Percentiles rank a stretch among this genome's conserved stretches.
These are phyloP conservation scores for Brachionus angularis DNA, from an alignment of 1,140 invertebrate genomes.

Conservation along the genomic window DNA sequence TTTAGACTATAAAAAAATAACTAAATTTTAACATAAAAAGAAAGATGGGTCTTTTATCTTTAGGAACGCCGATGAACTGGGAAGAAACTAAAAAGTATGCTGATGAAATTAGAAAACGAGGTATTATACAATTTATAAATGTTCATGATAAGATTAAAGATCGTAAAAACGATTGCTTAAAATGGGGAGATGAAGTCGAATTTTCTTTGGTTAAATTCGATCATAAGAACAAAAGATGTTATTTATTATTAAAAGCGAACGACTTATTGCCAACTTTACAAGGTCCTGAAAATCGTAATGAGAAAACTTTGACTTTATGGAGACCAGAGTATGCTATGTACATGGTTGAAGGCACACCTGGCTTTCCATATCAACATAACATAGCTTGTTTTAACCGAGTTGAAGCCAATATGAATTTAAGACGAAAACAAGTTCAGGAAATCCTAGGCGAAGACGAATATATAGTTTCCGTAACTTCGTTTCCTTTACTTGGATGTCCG, in stretches of 20 bases:
- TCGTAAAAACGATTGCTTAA: slow-evolving; percentile 85
- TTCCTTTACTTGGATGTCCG: slow-evolving; percentile 81
- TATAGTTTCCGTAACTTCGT: slow-evolving; percentile 82
- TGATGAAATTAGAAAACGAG: slow-evolving; percentile 82
- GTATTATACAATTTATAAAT: slow-evolving; percentile 87
- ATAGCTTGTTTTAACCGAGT: slow-evolving; percentile 95
- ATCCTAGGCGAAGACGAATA: slow-evolving; percentile 74
- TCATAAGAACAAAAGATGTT: slow-evolving; percentile 73
- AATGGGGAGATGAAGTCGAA: slow-evolving; percentile 96
- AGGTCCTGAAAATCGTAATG: slow-evolving; percentile 54
- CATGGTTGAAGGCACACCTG: slow-evolving; percentile 99
- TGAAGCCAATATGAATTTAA: slow-evolving; percentile 86
- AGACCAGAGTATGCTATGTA: slow-evolving; percentile 95
- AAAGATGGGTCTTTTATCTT: slow-evolving; percentile 83
- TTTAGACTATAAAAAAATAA: no score
- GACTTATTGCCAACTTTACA: slow-evolving; percentile 75
- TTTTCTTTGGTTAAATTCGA: slow-evolving; percentile 95
- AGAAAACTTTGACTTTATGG: slow-evolving; percentile 63
- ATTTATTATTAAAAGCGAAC: slow-evolving; percentile 73
- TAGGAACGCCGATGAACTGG: slow-evolving; percentile 90
- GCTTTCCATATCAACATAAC: slow-evolving; percentile 74
- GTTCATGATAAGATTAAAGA: slow-evolving; percentile 78
- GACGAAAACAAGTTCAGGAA: slow-evolving; percentile 74
- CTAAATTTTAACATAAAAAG: no score
- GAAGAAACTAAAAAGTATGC: slow-evolving; percentile 84